phyloP scores from a whole-genome alignment of 2,797 vertebrate species.

The Muraenolepis orangiensis region DNA sequence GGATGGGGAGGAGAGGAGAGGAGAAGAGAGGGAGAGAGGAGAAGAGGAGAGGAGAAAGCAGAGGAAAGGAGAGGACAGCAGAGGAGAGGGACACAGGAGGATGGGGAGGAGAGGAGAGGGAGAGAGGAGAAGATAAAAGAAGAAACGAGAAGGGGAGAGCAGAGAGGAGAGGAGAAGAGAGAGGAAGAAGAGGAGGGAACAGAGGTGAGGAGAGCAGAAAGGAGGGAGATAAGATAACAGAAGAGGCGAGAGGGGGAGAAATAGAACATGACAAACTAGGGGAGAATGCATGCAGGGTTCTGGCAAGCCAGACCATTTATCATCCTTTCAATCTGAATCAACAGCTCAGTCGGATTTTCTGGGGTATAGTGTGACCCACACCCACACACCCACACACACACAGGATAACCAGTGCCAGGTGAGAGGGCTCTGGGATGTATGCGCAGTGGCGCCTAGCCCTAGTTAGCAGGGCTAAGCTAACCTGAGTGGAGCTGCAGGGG shows the following conservation, averaged over 20 bases:
- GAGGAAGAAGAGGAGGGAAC: neutral
- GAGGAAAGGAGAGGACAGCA: neutral
- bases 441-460: slow-evolving; percentile 23
- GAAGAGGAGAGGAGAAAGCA: neutral
- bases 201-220: neutral
- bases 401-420: neutral
- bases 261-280: too few species aligned
- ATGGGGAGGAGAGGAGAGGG: neutral
- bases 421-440: slow-evolving; percentile 26
- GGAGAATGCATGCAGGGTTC: too few species aligned
- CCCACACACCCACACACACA: slow-evolving; percentile 30
- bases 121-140: neutral
- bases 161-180: neutral
- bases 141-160: neutral
- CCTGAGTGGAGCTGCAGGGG: slow-evolving; percentile 7
- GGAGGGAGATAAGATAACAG: neutral
- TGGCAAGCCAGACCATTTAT: slow-evolving; percentile 15
- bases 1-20: neutral
- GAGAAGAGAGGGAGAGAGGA: neutral
- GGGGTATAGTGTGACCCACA: slow-evolving; percentile 24
- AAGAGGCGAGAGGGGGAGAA: neutral
- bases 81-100: neutral
- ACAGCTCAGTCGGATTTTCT: slow-evolving; percentile 19
- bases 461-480: slow-evolving; percentile 47
- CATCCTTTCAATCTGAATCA: slow-evolving; percentile 35